Evolutionary conservation across 2,888 invertebrate genomes (phyloP), one percentile per base, ranked within the genome.

Genomic region (Cephalotes varians): DNA sequence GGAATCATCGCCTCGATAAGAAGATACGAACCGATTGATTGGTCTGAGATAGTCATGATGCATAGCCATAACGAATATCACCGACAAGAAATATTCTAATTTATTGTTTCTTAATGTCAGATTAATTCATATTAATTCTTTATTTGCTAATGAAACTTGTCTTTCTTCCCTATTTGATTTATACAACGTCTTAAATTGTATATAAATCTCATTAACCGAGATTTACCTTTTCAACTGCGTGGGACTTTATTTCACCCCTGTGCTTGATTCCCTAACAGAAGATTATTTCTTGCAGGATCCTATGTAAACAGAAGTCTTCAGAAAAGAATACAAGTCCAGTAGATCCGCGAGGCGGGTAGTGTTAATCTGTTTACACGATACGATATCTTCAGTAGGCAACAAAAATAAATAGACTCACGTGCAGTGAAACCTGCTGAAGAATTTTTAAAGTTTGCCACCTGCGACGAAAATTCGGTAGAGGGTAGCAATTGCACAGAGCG

Each of bases 21-120:
- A 94, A 94, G 93, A 92, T 92, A 92, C 93, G 91, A 91, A 91
- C 92, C 85, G 92, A 92, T 91, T 92, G 92, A 93, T 92, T 93
- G 93, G 91, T 91, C 92, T 44, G 31, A 40, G 65, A 65, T 65
- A 31, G 65, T 28, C 54, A 47, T 34, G 37, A 54, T 31, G 15
- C 10, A 64, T 76, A 28, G 28, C 28, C 18, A 21, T 64, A n/a
- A 40, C 71, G 71, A 84, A 64, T 76, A 83, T 56, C 76, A 64
- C 67, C 37, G 74, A 67, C 65, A 49, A 51, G 25, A 76, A 51
- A 76, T 49, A 7, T 10, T 21, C 31, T 15, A 5, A 69, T 79
- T 44, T 21, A 44, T 56, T 40, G 12, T 79, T 25, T 31, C n/a
- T 51, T 28, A 12, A 51, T 12, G 9, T 51, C 25, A 5, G 37